These are phyloP conservation scores for Hephaestus fuliginosus DNA, from an alignment of 2,797 vertebrate species.

Conservation along the genomic window DNA sequence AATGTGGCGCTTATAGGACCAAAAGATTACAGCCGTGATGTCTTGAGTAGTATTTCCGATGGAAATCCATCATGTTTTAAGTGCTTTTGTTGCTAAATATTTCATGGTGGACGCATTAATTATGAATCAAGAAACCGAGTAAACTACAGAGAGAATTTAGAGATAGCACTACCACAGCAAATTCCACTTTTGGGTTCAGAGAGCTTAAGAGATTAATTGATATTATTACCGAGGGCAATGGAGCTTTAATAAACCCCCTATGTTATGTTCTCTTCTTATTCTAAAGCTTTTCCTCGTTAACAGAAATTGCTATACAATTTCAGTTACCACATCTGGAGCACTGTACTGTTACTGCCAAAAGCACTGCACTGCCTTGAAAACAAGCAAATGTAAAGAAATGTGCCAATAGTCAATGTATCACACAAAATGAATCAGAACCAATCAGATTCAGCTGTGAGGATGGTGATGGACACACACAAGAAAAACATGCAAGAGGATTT, in stretches of 20 bases:
- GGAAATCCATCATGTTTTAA: constrained; percentile 50
- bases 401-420: background rate
- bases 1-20: constrained; percentile 6
- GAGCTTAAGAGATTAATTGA: constrained; percentile 10
- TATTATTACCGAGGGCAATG: constrained; percentile 14
- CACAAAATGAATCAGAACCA: background rate
- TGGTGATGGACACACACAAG: background rate
- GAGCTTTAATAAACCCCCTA: background rate
- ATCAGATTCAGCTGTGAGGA: background rate
- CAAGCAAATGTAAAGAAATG: background rate
- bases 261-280: background rate
- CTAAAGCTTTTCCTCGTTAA: background rate
- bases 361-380: background rate
- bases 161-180: constrained; percentile 12
- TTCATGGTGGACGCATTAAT: constrained; percentile 68
- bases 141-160: constrained; percentile 51
- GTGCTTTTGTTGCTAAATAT: constrained; percentile 68
- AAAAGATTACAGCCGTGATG: background rate
- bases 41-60: constrained; percentile 15
- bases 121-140: constrained; percentile 62
- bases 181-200: constrained; percentile 13
- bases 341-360: background rate
- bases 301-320: constrained; percentile 8
- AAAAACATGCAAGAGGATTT: constrained; percentile 13
- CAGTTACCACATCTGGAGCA: background rate